A percentile compares a stretch with the other conserved stretches of the same genome.
These are phyloP conservation scores for Phenganax stokvisi DNA, from an alignment of 92 coral and sea anemone genomes.

Conservation along the genomic window DNA sequence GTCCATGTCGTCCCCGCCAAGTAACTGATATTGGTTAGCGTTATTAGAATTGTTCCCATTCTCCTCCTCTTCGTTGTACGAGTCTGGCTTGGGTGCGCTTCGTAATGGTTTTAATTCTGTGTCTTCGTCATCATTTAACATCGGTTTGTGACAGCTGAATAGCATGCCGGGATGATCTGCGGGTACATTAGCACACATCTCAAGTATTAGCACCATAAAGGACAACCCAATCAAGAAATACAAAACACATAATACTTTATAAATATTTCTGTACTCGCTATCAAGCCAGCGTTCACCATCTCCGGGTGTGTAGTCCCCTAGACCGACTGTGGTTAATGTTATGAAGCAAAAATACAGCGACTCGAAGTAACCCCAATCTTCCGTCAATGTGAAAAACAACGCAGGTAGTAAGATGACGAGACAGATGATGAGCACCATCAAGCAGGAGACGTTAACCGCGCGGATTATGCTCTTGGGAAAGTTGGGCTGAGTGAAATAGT, in stretches of 20 bases:
- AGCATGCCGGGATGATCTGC: conserved; percentile 99
- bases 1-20: not conserved
- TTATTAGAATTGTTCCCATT: conserved; percentile 1
- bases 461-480: conserved; percentile 77
- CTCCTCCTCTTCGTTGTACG: conserved; percentile 2
- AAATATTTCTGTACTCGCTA: conserved; percentile 66
- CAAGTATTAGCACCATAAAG: conserved; percentile 78
- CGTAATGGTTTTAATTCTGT: conserved; percentile 37
- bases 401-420: conserved; percentile 81
- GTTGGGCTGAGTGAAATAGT: conserved; percentile 62
- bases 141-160: conserved; percentile 94
- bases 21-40: not conserved
- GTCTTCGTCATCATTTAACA: conserved; percentile 70
- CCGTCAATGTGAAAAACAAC: conserved; percentile 62
- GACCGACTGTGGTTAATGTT: conserved; percentile 92
- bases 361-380: conserved; percentile 93
- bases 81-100: not conserved
- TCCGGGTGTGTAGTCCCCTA: conserved; percentile 97
- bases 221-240: conserved; percentile 87
- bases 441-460: conserved; percentile 65
- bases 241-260: conserved; percentile 78
- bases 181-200: conserved; percentile 97
- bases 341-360: conserved; percentile 94
- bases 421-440: conserved; percentile 58
- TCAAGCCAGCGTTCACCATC: conserved; percentile 71